Base-by-base conservation (phyloP, 1,140 invertebrate species). In the Cataglyphis hispanica region DNA sequence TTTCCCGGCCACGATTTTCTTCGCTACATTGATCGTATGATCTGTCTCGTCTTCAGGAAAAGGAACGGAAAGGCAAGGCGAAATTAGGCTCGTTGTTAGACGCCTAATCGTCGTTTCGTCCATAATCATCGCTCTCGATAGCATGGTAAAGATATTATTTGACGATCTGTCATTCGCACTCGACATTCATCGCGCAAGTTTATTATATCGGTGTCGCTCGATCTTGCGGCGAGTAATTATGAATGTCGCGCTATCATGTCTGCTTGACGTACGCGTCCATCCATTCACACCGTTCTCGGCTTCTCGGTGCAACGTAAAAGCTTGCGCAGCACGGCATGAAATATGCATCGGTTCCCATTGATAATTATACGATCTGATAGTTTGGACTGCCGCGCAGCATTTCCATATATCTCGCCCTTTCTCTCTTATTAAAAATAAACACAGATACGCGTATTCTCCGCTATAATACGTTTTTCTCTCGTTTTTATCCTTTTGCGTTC, bases 131-230 rank as follows among this genome's bases (percentile, higher is more conserved):
- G 76, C 40, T 63, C 60, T 46, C 56, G 84, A 88, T 88, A 40
- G 75, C 31, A 83, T 76, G 46, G 19, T 13, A 87, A 0, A 31
- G 87, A 86, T 88, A 89, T 89, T 86, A 84, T 90, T 89, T 87
- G 69, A 90, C 85, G 72, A 89, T 90, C 89, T 89, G 80, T 90
- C 80, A 90, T 87, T 80, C 80, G 37, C 63, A 64, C 77, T 85
- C 81, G 88, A 89, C 87, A 63, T 89, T 90, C 87, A 90, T 87
- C 81, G 88, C 85, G 88, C 74, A 87, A 87, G 87, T 90, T 90
- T 90, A 90, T 90, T 89, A 89, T 63, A 75, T 87, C 64, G 31
- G 31, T n/a, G 34, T 31, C n/a, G 50, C 43, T 67, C 58, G 63
- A 77, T 81, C 88, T 88, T 83, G 85, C 69, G 37, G 74, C 67